Conservation (phyloP, 2,888 invertebrate species). For the Drosophila pseudotakahashii region DNA sequence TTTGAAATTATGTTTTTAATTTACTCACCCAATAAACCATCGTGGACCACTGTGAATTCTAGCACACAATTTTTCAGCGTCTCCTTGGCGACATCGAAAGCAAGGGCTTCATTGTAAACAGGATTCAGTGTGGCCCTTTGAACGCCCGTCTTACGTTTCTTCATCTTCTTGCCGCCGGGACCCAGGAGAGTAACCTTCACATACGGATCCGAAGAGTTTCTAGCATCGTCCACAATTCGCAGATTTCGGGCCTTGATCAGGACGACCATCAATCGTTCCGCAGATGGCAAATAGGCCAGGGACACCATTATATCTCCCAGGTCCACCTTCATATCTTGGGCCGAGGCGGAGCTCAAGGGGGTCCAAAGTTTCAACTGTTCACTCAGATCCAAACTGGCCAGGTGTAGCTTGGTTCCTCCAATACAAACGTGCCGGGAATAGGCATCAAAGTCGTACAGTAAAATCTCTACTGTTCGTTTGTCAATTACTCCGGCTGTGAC, state of each 20-base stretch:
- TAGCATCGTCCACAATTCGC: conserved; percentile 96
- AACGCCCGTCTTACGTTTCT: conserved; percentile 96
- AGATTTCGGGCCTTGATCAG: conserved; percentile 96
- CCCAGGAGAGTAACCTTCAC: conserved; percentile 95
- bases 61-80: conserved; percentile 86
- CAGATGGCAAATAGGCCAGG: conserved; percentile 95
- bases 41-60: conserved; percentile 87
- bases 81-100: conserved; percentile 93
- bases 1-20: too few relatives aligned
- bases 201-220: conserved; percentile 96
- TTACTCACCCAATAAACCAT: conserved; percentile 86
- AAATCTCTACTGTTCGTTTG: conserved; percentile 86
- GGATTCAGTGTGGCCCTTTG: conserved; percentile 94
- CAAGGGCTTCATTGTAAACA: conserved; percentile 96
- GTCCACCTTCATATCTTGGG: conserved; percentile 88
- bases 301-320: conserved; percentile 96
- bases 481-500: conserved; percentile 85
- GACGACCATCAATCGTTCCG: conserved; percentile 94
- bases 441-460: conserved; percentile 88
- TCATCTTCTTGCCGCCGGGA: conserved; percentile 94
- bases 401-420: conserved; percentile 86
- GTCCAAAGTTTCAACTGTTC: conserved; percentile 86
- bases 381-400: conserved; percentile 86
- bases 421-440: conserved; percentile 88
- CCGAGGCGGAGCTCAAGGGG: conserved; percentile 85